phyloP scores from a whole-genome alignment of 2,113 vertebrate species.

The Athene noctua region DNA sequence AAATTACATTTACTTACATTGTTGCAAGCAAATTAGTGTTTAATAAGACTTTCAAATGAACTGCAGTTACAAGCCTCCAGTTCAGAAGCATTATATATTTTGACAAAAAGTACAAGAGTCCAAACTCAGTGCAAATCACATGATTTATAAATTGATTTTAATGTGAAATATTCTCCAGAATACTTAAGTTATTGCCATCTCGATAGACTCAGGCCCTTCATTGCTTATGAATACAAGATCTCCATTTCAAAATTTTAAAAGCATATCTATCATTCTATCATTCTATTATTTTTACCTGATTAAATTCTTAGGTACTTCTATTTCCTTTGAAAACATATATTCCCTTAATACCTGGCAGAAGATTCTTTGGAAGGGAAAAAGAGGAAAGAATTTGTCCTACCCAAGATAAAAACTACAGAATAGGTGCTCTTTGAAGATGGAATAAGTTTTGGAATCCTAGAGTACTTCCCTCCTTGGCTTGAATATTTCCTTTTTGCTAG shows the following conservation, averaged over 20 bases:
- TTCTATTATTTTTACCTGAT: background rate
- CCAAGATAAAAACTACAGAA: background rate
- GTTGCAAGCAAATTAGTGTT: background rate
- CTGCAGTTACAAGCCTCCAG: background rate
- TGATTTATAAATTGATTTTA: conserved; percentile 23
- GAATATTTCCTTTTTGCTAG: background rate
- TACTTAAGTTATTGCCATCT: background rate
- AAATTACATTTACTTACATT: background rate
- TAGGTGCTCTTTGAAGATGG: background rate
- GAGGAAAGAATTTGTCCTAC: background rate
- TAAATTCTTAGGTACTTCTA: conserved; percentile 2
- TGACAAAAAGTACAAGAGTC: background rate
- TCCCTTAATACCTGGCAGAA: background rate
- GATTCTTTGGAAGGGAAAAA: background rate
- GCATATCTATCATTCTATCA: background rate
- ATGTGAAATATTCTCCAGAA: conserved; percentile 4
- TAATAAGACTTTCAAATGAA: conserved; percentile 51
- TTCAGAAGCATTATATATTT: conserved; percentile 27
- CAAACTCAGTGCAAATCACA: background rate
- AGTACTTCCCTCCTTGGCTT: background rate
- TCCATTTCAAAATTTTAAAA: background rate
- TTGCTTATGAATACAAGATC: background rate
- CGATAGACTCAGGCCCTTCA: background rate
- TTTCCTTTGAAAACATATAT: background rate
- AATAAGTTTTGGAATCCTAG: background rate